Evolutionary conservation across 2,797 vertebrate genomes (phyloP).

Genomic region (Corythornis leucogaster): DNA sequence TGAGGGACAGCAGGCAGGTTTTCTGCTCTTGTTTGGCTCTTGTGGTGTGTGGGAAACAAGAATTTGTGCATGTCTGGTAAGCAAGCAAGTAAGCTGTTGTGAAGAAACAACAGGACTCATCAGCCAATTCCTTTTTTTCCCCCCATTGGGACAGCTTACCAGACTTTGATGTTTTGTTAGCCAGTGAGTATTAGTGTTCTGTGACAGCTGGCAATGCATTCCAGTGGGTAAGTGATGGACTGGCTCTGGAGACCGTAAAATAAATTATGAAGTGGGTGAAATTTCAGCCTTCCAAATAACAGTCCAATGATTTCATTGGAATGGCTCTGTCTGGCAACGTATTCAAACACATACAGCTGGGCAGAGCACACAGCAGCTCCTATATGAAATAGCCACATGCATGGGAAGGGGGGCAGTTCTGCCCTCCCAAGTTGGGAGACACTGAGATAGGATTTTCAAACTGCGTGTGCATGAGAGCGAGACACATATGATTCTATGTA

Average conservation of each 20-base stretch:
- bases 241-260: conserved; percentile 48
- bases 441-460: not conserved
- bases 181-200: conserved; percentile 13
- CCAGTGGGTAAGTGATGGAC: conserved; percentile 50
- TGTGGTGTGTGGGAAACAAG: not conserved
- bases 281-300: conserved; percentile 66
- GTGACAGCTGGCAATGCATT: conserved; percentile 56
- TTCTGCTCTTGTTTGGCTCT: not conserved
- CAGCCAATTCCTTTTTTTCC: not conserved
- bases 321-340: conserved; percentile 43
- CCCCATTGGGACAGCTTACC: not conserved
- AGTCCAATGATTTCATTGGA: conserved; percentile 66
- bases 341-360: conserved; percentile 50
- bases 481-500: not conserved
- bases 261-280: conserved; percentile 68
- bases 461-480: not conserved
- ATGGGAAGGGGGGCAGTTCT: not conserved
- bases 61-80: not conserved
- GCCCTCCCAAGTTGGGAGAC: fast-evolving
- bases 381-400: not conserved
- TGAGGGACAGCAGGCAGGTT: not conserved
- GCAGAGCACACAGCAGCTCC: conserved; percentile 16
- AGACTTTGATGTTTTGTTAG: conserved; percentile 43
- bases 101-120: conserved; percentile 22
- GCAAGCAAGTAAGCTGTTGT: not conserved